These are phyloP conservation scores for Paragorgia papillata DNA, from an alignment of 92 coral and sea anemone genomes.

Conservation along the genomic window DNA sequence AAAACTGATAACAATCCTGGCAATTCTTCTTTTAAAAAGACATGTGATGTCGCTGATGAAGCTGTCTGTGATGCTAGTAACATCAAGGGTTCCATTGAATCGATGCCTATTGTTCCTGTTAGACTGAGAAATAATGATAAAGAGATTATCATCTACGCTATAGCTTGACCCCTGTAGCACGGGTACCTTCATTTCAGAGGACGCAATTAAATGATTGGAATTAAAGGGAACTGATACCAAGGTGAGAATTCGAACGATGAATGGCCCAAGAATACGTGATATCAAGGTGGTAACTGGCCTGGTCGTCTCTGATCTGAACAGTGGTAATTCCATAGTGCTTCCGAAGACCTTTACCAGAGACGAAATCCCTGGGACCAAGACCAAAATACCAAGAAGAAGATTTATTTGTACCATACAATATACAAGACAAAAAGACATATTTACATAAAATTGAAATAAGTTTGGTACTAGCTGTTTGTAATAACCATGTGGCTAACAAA, in stretches of 20 bases:
- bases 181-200: conserved; percentile 52
- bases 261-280: conserved; percentile 38
- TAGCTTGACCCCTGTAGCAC: conserved; percentile 63
- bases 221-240: conserved; percentile 24
- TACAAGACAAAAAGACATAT: too few relatives aligned
- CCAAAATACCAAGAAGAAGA: conserved; percentile 33
- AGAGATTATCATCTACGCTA: conserved; percentile 52
- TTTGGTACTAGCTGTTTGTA: too few relatives aligned
- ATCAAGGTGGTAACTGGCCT: conserved; percentile 45
- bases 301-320: conserved; percentile 43
- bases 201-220: neutral
- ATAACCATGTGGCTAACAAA: too few relatives aligned
- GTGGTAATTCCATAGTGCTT: conserved; percentile 14
- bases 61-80: too few relatives aligned
- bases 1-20: too few relatives aligned
- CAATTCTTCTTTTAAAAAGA: too few relatives aligned
- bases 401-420: too few relatives aligned
- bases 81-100: too few relatives aligned
- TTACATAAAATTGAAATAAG: too few relatives aligned
- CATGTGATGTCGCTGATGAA: too few relatives aligned
- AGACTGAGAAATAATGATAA: too few relatives aligned
- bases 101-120: too few relatives aligned
- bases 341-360: conserved; percentile 51
- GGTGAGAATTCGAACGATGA: conserved; percentile 34
- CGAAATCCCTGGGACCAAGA: conserved; percentile 40